A percentile compares a stretch with the other conserved stretches of the same genome.
Evolutionary conservation across 2,797 vertebrate species (phyloP).

Genomic region (Diceros bicornis): DNA sequence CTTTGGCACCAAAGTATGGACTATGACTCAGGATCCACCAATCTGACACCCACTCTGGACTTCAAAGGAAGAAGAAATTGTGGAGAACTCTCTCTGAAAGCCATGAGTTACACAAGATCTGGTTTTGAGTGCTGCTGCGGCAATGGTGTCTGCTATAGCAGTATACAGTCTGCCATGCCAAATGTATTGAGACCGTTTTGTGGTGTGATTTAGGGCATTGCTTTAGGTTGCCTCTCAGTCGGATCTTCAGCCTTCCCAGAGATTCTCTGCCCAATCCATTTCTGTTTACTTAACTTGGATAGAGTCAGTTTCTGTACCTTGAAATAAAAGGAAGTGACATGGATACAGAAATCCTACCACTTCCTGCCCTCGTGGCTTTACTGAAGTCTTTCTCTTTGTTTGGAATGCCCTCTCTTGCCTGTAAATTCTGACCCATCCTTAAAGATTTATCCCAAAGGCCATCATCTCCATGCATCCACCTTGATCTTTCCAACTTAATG

Average conservation of each 20-base stretch:
- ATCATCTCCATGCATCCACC: too few relatives aligned
- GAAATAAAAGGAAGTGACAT: neutral
- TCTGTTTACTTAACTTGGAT: neutral
- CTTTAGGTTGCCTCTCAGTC: neutral
- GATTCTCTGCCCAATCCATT: neutral
- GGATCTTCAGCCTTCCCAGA: neutral
- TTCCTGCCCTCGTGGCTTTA: neutral
- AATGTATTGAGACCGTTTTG: neutral
- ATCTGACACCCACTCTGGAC: neutral
- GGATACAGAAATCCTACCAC: neutral
- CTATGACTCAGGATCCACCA: neutral
- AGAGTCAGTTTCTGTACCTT: neutral
- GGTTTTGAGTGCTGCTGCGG: neutral
- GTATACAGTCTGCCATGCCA: neutral
- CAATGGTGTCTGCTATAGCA: neutral
- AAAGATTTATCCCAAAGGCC: neutral
- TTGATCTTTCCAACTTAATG: neutral
- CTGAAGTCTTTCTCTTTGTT: neutral
- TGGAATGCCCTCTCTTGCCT: neutral
- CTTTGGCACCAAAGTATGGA: neutral
- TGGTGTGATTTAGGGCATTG: neutral
- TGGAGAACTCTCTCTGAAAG: neutral
- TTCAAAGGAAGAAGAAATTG: neutral
- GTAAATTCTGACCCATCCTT: neutral
- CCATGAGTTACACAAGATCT: fast-evolving